These are phyloP conservation scores for Chionoecetes opilio DNA, from an alignment of 1,140 invertebrate genomes.

Conservation along the genomic window DNA sequence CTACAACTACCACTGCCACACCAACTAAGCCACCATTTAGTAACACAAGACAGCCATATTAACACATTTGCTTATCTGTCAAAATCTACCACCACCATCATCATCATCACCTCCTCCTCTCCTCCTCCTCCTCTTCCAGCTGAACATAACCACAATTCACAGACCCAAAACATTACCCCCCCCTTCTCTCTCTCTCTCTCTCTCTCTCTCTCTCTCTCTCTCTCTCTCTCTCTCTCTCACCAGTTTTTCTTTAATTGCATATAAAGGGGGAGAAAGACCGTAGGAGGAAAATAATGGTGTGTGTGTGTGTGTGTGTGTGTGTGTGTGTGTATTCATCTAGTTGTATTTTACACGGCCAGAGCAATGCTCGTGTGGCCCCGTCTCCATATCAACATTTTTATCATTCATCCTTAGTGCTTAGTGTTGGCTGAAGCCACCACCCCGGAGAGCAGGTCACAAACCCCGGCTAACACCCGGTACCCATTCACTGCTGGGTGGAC, in stretches of 20 bases:
- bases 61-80: background rate
- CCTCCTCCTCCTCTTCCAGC: background rate
- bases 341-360: too few relatives aligned
- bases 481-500: too few relatives aligned
- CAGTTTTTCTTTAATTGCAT: slow-evolving; percentile 19
- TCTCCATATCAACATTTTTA: too few relatives aligned
- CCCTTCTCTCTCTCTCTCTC: slow-evolving; percentile 34
- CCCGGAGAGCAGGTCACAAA: too few relatives aligned
- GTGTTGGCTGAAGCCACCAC: too few relatives aligned
- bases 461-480: too few relatives aligned
- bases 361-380: too few relatives aligned
- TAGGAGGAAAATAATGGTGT: background rate
- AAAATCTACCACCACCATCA: background rate
- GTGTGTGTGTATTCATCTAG: slow-evolving; percentile 53
- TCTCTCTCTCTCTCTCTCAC: background rate
- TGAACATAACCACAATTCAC: background rate
- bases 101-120: background rate
- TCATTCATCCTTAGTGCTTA: too few relatives aligned
- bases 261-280: background rate
- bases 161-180: background rate
- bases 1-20: too few relatives aligned
- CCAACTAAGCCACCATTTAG: too few relatives aligned
- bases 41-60: too few relatives aligned
- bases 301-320: slow-evolving; percentile 56
- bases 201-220: slow-evolving; percentile 9